These are phyloP conservation scores for Gyrodactylus salaris DNA, from an alignment of 1,140 invertebrate genomes.

Conservation along the genomic window DNA sequence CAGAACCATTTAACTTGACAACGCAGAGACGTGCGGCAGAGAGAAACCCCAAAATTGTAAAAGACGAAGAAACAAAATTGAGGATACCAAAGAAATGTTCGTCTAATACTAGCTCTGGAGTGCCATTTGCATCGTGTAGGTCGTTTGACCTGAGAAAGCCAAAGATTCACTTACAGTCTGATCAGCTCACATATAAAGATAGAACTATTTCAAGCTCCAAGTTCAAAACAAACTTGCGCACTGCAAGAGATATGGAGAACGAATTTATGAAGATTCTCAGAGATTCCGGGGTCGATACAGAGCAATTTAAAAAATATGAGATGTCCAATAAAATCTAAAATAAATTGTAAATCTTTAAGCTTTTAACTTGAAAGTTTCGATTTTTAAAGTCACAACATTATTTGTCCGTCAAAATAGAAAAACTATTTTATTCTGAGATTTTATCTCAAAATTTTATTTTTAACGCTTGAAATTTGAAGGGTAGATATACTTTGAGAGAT, in stretches of 20 bases:
- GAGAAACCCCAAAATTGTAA: background rate
- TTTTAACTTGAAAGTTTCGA: too few relatives aligned
- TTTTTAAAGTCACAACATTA: too few relatives aligned
- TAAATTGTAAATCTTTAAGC: too few relatives aligned
- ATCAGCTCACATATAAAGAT: background rate
- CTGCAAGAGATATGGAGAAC: background rate
- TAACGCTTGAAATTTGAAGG: too few relatives aligned
- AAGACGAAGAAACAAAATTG: too few relatives aligned
- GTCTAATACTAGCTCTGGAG: background rate
- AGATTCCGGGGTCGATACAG: background rate
- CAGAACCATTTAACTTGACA: background rate
- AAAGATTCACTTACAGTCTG: background rate
- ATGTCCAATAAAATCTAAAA: too few relatives aligned
- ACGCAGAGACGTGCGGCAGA: background rate
- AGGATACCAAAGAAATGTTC: background rate
- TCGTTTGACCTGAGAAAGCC: background rate
- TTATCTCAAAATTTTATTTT: too few relatives aligned
- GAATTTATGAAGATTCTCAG: background rate
- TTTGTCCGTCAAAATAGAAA: too few relatives aligned
- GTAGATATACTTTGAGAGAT: too few relatives aligned
- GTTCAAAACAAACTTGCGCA: background rate
- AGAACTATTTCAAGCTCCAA: background rate
- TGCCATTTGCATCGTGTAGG: background rate
- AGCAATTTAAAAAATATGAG: too few relatives aligned
- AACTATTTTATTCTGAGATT: too few relatives aligned